Evolutionary conservation across 2,113 vertebrate genomes (phyloP).

Genomic region (Zootoca vivipara): DNA sequence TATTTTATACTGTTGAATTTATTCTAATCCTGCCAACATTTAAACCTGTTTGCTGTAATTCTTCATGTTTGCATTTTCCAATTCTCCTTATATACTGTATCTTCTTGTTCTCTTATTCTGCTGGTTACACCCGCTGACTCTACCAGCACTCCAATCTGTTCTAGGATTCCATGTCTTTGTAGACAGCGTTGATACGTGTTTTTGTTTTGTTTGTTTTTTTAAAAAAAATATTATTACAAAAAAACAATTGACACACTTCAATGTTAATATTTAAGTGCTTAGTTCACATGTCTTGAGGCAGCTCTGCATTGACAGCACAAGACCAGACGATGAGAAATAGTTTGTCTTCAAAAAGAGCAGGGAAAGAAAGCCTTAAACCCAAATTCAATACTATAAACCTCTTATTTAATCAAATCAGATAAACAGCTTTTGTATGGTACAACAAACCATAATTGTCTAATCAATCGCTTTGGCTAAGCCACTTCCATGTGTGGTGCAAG

Average conservation of each 20-base stretch:
- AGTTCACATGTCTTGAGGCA: slow-evolving; percentile 27
- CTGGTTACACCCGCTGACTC: no score
- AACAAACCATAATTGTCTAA: accelerated
- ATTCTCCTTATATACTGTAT: no score
- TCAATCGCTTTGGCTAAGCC: accelerated
- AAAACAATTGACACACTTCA: no score
- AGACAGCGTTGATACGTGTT: no score
- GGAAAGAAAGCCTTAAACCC: background rate
- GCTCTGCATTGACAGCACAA: background rate
- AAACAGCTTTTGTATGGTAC: accelerated
- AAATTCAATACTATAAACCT: background rate
- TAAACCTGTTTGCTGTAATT: no score
- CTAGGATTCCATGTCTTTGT: background rate
- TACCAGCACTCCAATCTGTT: background rate
- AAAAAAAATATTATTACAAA: no score
- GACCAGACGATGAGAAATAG: background rate
- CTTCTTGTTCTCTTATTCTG: no score
- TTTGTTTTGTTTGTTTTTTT: no score
- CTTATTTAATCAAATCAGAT: background rate
- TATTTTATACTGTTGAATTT: no score
- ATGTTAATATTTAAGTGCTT: background rate
- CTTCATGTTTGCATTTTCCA: no score
- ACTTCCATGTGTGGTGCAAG: accelerated
- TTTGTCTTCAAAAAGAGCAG: background rate
- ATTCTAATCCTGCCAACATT: no score